phyloP scores from a whole-genome alignment of 2,888 invertebrate genomes.

The Antheraea yamamai region DNA sequence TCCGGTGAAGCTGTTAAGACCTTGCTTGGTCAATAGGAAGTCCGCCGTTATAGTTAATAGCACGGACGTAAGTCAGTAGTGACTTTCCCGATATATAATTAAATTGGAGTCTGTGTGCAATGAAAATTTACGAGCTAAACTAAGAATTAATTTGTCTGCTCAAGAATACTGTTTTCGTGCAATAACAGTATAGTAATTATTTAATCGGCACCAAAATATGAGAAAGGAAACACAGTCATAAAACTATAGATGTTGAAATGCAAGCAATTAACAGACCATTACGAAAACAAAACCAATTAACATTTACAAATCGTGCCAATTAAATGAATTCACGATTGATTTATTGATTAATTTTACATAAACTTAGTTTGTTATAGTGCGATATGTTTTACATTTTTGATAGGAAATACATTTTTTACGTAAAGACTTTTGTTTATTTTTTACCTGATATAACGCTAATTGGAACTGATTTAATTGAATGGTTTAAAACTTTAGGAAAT shows the following conservation, averaged over 20 bases:
- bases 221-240: background rate
- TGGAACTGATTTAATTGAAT: background rate
- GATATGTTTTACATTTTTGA: background rate
- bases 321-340: conserved; percentile 7
- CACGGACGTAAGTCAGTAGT: too few relatives aligned
- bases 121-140: too few relatives aligned
- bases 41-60: too few relatives aligned
- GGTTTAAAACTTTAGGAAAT: background rate
- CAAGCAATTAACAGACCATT: background rate
- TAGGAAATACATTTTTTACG: background rate
- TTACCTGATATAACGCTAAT: background rate
- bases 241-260: background rate
- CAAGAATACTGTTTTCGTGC: background rate
- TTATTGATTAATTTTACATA: background rate
- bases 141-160: background rate
- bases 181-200: background rate
- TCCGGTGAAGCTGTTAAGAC: too few relatives aligned
- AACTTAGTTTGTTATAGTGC: background rate
- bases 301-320: conserved; percentile 5
- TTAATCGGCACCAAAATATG: background rate
- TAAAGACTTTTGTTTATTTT: background rate
- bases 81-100: too few relatives aligned
- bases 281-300: conserved; percentile 10
- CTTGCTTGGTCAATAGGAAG: too few relatives aligned
- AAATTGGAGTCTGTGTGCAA: too few relatives aligned